Evolutionary conservation across 2,797 vertebrate genomes (phyloP).

Genomic region (Heliangelus exortis): DNA sequence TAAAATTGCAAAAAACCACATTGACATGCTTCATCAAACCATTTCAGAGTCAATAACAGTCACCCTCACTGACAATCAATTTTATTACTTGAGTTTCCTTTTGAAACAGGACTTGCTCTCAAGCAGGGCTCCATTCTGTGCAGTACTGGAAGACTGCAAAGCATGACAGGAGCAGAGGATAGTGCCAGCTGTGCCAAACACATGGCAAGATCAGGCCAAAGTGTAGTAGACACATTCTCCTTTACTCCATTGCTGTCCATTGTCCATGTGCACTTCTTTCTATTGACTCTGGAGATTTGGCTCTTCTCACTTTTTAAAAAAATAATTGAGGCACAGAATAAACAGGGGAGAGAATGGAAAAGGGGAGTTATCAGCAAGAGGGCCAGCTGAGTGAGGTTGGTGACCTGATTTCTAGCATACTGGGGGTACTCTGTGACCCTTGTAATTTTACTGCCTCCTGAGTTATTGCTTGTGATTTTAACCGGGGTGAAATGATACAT

Average conservation of each 20-base stretch:
- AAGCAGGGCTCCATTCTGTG: background rate
- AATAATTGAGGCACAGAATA: constrained; percentile 29
- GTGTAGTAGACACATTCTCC: background rate
- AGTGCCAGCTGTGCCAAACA: background rate
- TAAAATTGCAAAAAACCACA: background rate
- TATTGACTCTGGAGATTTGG: background rate
- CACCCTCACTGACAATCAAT: background rate
- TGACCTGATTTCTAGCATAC: constrained; percentile 25
- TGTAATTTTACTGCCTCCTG: constrained; percentile 56
- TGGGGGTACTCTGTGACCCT: background rate
- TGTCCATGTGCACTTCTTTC: constrained; percentile 30
- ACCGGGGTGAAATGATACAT: constrained; percentile 47
- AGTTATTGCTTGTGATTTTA: constrained; percentile 64
- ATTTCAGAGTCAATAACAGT: background rate
- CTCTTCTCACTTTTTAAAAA: background rate
- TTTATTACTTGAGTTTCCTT: background rate
- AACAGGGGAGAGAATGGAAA: background rate
- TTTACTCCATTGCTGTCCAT: background rate
- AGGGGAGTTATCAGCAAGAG: constrained; percentile 24
- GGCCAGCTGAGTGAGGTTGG: constrained; percentile 46
- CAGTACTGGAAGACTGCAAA: background rate
- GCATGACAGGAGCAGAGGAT: background rate
- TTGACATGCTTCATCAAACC: background rate
- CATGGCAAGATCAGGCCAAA: background rate
- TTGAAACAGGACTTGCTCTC: background rate